Percentiles rank a stretch among this genome's conserved stretches.
Conservation (phyloP, 2,113 vertebrate genomes). For the Plestiodon gilberti region DNA sequence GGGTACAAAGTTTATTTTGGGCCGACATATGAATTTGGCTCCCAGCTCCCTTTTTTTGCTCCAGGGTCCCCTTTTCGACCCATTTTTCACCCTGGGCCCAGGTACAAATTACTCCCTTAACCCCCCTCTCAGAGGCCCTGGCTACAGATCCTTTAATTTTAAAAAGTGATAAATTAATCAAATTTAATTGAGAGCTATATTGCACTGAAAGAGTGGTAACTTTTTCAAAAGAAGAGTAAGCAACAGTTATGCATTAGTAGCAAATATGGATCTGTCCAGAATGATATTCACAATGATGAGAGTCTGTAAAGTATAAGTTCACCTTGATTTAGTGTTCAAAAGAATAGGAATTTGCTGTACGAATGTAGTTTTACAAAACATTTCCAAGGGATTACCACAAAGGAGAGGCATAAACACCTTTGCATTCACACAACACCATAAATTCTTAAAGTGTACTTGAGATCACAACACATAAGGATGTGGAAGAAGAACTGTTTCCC, state of each 20-base stretch:
- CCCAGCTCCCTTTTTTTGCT: no score
- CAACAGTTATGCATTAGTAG: no score
- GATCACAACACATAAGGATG: no score
- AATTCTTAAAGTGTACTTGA: no score
- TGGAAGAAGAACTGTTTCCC: no score
- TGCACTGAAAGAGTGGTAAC: neutral
- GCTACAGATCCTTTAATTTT: no score
- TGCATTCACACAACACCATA: neutral
- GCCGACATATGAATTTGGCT: no score
- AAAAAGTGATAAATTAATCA: neutral
- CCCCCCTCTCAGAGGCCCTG: no score
- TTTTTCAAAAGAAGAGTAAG: neutral
- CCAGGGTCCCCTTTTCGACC: no score
- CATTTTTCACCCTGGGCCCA: no score
- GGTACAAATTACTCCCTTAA: no score
- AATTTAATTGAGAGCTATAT: neutral
- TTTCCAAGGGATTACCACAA: neutral
- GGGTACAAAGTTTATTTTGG: no score
- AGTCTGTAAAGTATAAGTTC: neutral
- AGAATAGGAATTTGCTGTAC: neutral
- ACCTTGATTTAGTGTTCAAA: neutral
- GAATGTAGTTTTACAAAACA: neutral
- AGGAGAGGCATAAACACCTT: neutral
- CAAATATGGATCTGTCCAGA: neutral
- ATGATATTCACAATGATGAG: neutral